These are phyloP conservation scores for Tachycineta bicolor DNA, from an alignment of 2,113 vertebrate genomes.

Conservation along the genomic window DNA sequence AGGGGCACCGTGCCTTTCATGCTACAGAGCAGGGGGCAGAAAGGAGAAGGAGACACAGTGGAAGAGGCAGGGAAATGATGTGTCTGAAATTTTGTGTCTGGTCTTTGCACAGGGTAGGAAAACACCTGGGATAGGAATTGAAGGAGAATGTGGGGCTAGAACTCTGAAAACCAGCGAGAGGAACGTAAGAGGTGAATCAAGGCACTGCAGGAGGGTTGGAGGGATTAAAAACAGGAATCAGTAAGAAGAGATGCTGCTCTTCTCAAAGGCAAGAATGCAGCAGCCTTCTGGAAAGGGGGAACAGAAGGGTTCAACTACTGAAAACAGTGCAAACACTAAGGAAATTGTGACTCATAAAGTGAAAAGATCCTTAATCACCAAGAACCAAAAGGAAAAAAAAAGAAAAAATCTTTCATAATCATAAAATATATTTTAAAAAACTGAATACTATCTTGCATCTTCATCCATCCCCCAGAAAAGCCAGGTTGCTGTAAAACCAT, in stretches of 20 bases:
- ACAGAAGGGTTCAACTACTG: fast-evolving
- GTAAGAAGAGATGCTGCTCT: background rate
- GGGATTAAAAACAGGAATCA: background rate
- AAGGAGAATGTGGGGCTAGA: background rate
- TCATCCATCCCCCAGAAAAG: background rate
- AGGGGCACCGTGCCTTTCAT: background rate
- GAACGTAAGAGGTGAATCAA: background rate
- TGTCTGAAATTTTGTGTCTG: background rate
- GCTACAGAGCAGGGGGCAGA: background rate
- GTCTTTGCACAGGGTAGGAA: background rate
- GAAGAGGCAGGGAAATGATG: background rate
- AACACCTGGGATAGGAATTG: background rate
- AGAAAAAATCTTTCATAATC: background rate
- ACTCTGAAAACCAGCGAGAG: background rate
- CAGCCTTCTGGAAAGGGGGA: background rate
- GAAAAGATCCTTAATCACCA: background rate
- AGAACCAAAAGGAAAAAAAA: background rate
- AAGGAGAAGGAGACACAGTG: background rate
- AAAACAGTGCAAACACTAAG: background rate
- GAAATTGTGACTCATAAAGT: background rate
- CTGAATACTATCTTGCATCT: fast-evolving
- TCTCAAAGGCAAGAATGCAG: background rate
- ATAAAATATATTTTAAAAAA: background rate
- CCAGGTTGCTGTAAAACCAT: background rate
- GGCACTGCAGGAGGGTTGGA: background rate